Percentiles rank a stretch among this genome's conserved stretches.
Evolutionary conservation across 2,888 invertebrate species (phyloP).

Genomic region (Sarcophaga subvicina): DNA sequence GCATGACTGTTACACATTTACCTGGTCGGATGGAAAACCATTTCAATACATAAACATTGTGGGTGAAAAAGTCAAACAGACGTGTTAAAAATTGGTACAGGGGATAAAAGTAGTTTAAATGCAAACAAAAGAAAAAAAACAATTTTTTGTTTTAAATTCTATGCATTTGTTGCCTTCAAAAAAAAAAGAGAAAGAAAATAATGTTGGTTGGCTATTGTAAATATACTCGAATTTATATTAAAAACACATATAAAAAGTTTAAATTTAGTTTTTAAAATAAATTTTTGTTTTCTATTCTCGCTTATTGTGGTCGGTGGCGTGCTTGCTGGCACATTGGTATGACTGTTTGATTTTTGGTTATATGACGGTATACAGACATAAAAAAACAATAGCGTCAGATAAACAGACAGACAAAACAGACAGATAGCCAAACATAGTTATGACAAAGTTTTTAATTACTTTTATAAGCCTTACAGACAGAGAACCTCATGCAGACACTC

Average conservation of each 20-base stretch:
- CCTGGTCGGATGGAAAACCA: constrained; percentile 17
- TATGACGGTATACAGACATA: background rate
- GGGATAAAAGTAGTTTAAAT: constrained; percentile 59
- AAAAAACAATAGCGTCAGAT: background rate
- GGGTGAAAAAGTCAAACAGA: background rate
- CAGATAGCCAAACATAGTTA: constrained; percentile 29
- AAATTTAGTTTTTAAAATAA: constrained; percentile 53
- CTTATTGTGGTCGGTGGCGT: constrained; percentile 52
- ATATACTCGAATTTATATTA: constrained; percentile 31
- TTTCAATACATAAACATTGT: background rate
- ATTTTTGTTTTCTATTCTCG: constrained; percentile 46
- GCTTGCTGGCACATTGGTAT: background rate
- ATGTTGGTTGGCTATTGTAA: constrained; percentile 12
- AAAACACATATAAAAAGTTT: constrained; percentile 47
- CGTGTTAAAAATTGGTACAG: constrained; percentile 33
- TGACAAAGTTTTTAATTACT: constrained; percentile 70
- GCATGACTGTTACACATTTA: constrained; percentile 25
- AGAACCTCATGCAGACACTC: background rate
- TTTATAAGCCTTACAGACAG: constrained; percentile 66
- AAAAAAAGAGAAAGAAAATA: constrained; percentile 8
- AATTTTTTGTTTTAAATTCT: constrained; percentile 35
- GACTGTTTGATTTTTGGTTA: background rate
- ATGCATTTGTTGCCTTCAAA: constrained; percentile 10
- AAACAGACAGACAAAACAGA: background rate
- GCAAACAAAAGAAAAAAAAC: constrained; percentile 16